Evolutionary conservation across 2,888 invertebrate genomes (phyloP), one percentile per base, ranked within the genome.

Genomic region (Schrankia costaestrigalis): DNA sequence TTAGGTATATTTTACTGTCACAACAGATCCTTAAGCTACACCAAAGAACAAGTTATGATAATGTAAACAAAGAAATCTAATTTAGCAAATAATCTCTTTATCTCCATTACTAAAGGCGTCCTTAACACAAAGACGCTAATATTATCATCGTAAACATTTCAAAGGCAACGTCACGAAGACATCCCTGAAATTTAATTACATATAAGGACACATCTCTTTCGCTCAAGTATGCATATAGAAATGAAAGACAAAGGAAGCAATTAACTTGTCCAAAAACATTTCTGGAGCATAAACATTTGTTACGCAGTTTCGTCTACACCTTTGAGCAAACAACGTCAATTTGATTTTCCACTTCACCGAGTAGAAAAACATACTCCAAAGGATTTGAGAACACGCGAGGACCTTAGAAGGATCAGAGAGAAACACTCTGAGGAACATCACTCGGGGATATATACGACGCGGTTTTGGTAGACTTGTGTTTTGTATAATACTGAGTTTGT

Each of bases 281-380:
- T 46, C 46, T 52, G 48, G 47, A 42, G 44, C 48, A 38, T 46
- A 54, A 57, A 39, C 57, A 57, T 65, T 63, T 68, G 61, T 63
- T 51, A 55, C 12, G 24, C 23, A 11, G n/a, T n/a, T n/a, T n/a
- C 50, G 42, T 54, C 53, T 62, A 49, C 62, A 60, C 65, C 66
- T 68, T 61, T 68, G 63, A 63, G 58, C 50, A 58, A 54, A 64
- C 58, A 62, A 51, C 56, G 58, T 56, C 70, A 77, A 77, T 81
- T 75, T 76, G 63, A 76, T 79, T 78, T 78, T 76, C 68, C 58
- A 58, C 76, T 71, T 54, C 57, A 56, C 65, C 38, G 65, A 46
- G 59, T 58, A 70, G 75, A 79, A 81, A 73, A 79, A 73, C 56
- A 60, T 56, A 52, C 58, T 58, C 53, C 37, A 57, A 58, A 56